Conservation (phyloP, 2,797 vertebrate species). For the Cryptoblepharus egeriae region DNA sequence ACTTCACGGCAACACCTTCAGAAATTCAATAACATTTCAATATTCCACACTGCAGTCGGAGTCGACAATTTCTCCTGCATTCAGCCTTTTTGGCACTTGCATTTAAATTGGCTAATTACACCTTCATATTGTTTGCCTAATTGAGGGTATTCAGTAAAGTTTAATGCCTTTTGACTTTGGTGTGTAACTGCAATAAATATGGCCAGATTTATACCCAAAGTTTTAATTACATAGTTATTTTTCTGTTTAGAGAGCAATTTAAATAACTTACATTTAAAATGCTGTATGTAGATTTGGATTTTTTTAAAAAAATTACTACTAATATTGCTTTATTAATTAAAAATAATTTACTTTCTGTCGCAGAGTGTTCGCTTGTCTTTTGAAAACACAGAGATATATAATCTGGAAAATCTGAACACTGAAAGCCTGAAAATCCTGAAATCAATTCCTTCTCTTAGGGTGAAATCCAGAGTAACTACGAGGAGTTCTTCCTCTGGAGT, state of each 20-base stretch:
- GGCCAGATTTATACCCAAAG: neutral
- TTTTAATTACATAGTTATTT: neutral
- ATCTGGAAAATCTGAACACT: too few species aligned
- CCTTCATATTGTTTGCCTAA: neutral
- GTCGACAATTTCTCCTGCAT: neutral
- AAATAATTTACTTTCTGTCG: too few species aligned
- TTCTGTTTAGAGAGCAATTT: constrained; percentile 42
- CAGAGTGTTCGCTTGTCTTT: too few species aligned
- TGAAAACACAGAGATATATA: too few species aligned
- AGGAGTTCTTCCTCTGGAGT: too few species aligned
- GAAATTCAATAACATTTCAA: constrained; percentile 13
- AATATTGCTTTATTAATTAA: neutral
- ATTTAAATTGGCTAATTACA: constrained; percentile 35
- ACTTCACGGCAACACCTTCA: neutral
- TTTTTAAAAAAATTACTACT: neutral
- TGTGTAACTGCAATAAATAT: constrained; percentile 15
- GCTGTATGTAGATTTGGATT: neutral
- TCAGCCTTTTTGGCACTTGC: neutral
- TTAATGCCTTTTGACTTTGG: neutral
- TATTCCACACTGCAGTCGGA: neutral
- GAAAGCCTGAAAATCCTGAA: too few species aligned
- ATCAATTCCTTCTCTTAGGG: too few species aligned
- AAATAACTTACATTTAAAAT: neutral
- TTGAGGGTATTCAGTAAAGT: neutral
- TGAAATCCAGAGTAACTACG: too few species aligned